Evolutionary conservation across 2,797 vertebrate species (phyloP), one percentile per base, ranked within the genome.

Genomic region (Leptatherina wallacei): DNA sequence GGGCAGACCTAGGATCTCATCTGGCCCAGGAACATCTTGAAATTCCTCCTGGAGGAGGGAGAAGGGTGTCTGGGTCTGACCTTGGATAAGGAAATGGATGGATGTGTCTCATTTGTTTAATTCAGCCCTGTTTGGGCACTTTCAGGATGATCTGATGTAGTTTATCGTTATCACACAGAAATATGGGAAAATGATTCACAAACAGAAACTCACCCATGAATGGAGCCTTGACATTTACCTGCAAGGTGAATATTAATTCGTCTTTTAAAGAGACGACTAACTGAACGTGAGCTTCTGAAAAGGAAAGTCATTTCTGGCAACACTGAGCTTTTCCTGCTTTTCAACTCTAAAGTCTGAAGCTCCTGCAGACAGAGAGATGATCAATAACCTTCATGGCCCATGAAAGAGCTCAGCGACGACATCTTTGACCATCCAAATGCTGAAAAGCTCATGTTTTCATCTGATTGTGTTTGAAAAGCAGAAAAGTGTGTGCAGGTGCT

Each of bases 341-440:
- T 83, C 75, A 57, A 59, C 62, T 78, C 47, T 52, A 38, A 70
- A 77, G 67, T 33, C 59, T 59, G 63, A 36, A 33, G 38, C 10
- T 70, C 74, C 71, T 56, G 40, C 65, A 59, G 56, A 52, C 24
- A 33, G 42, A 49, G 61, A 58, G 14, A 29, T 1, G 9, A 42
- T 55, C 62, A 49, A 29, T 62, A 54, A 54, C 29, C 27, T 20
- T 33, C 4, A 4, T 0, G 22, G 2, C 10, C 18, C 3, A 40
- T 6, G 35, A 38, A 49, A 56, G 55, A 40, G n/a, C 60, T 60
- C 14, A 10, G 9, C n/a, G 29, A 12, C 11, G 11, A 40, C 9
- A 24, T 55, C 13, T 59, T 11, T 69, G 56, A 60, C 18, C 9
- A 16, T 12, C 18, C 49, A 32, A 49, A 56, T 36, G 12, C 10